These are phyloP conservation scores for Aproaerema taeniolella DNA, from an alignment of 2,888 invertebrate genomes.

Conservation along the genomic window DNA sequence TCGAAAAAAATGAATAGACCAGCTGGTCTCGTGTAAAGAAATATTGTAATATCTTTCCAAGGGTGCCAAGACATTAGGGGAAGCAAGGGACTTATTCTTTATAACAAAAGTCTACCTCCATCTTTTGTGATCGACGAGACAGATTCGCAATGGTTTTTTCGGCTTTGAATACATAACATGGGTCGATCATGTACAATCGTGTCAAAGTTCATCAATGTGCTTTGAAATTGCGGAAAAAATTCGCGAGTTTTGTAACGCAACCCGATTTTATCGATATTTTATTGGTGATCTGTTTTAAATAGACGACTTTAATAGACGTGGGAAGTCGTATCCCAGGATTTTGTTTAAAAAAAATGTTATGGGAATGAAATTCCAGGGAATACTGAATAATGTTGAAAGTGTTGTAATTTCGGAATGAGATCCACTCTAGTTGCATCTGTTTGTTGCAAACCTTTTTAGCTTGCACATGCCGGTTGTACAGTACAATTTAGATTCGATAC, in stretches of 20 bases:
- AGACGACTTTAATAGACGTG: no score
- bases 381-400: no score
- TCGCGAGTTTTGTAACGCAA: constrained; percentile 1
- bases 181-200: constrained; percentile 44
- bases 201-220: constrained; percentile 60
- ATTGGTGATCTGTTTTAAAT: constrained; percentile 4
- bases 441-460: no score
- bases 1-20: constrained; percentile 54
- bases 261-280: constrained; percentile 19
- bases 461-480: no score
- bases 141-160: constrained; percentile 49
- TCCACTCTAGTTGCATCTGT: no score
- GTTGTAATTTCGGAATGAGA: no score
- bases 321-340: no score
- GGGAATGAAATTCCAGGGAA: no score
- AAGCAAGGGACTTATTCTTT: constrained; percentile 37
- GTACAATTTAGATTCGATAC: constrained; percentile 14
- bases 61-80: constrained; percentile 58
- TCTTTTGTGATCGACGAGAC: constrained; percentile 48
- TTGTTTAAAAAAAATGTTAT: no score
- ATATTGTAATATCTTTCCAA: constrained; percentile 50
- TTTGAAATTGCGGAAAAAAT: constrained; percentile 12
- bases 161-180: constrained; percentile 38
- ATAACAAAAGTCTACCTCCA: constrained; percentile 41
- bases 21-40: constrained; percentile 68